Evolutionary conservation across 1,140 invertebrate species (phyloP), one percentile per base, ranked within the genome.

Genomic region (Anoplophora glabripennis): DNA sequence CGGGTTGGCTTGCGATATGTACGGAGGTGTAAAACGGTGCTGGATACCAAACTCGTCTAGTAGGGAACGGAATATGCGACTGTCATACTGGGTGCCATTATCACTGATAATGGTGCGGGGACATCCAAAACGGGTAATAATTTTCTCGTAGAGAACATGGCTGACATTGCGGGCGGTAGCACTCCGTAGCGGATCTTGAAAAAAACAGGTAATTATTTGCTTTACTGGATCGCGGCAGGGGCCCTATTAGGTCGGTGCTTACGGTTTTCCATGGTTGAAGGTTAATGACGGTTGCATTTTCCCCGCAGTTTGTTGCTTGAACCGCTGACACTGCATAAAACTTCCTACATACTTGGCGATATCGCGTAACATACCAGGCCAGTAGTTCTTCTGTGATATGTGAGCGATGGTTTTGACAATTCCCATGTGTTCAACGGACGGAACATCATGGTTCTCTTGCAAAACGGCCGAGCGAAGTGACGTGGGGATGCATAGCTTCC

Each of bases 1-100:
- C 1, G 66, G 68, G 45, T 79, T 78, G 0, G 71, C 66, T 47
- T 78, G 74, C 0, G 76, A 75, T n/a, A 70, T 69, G 59, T 80
- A 79, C 12, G 61, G 59, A 7, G 72, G 68, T 0, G 68, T 75
- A 11, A 66, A 72, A 9, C 60, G 52, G 12, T 69, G 61, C 1
- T 15, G 7, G 0, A 73, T 59, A 9, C 47, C 28, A 1, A 40
- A 7, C 3, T 61, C 54, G 8, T 51, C 47, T 10, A 53, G n/a
- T 2, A 64, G 28, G 1, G 49, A 9, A 9, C 51, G 7, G n/a
- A 60, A 54, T 18, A 11, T 4, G 7, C 11, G 10, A n/a, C 38
- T 52, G 15, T 18, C 37, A 28, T 17, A 80, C 53, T 80, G 74
- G 4, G 61, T 68, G 0, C 76, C 79, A 55, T 78, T 77, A 51